Evolutionary conservation across 2,888 invertebrate species (phyloP), one percentile per base, ranked within the genome.

Genomic region (Hofmannophila pseudospretella): DNA sequence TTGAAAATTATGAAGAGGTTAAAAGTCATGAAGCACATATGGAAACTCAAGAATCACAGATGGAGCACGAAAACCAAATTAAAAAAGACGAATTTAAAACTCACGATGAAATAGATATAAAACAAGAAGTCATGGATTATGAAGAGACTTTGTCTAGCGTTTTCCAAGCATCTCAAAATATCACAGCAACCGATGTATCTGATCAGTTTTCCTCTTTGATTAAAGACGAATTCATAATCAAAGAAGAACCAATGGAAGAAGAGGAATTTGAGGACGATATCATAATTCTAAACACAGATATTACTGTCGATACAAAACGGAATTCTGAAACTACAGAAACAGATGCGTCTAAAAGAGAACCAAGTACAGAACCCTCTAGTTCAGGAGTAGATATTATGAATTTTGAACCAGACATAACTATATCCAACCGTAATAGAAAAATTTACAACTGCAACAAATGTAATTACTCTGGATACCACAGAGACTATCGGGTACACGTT

Each of bases 381-480:
- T n/a, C n/a, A n/a, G n/a, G n/a, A n/a, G n/a, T n/a, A 16, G 16
- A 16, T 16, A 16, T 16, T 3, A 16, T 5, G 32, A 13, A 7
- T 7, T 7, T 9, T 5, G 7, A 32, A 23, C 23, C 23, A 2
- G n/a, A n/a, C 2, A n/a, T 23, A 23, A 8, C 10, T 3, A 28
- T 28, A 7, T 8, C 22, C n/a, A n/a, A n/a, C n/a, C n/a, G n/a
- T n/a, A n/a, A n/a, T n/a, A n/a, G n/a, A n/a, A 51, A 49, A 7
- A 0, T 47, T 0, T 63, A 62, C 11, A 12, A 3, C 1, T 67
- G 67, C n/a, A 23, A 0, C 0, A 45, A 32, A 7, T 67, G 66
- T 7, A 36, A 39, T 0, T 62, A 29, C 7, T 10, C 22, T 2
- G 51, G 37, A 0, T 2, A 0, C 0, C 58, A 62, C 7, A 45